Percentiles rank a stretch among this genome's conserved stretches.
phyloP scores from a whole-genome alignment of 2,888 invertebrate genomes.

The Oasisia sp. region DNA sequence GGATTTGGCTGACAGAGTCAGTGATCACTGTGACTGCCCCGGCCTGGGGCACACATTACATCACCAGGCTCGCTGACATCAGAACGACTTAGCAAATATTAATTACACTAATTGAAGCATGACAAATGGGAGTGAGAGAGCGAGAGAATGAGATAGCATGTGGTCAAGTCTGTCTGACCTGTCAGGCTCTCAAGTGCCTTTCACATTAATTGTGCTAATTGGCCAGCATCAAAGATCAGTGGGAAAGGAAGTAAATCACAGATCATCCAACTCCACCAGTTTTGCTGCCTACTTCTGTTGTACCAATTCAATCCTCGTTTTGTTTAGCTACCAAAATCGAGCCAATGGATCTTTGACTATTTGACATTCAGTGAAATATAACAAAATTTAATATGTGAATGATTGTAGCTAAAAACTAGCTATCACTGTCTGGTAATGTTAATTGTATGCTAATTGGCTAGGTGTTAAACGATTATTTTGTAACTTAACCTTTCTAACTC shows the following conservation, averaged over 20 bases:
- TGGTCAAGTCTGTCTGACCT: not conserved
- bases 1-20: not conserved
- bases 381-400: too few relatives aligned
- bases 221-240: not conserved
- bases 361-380: too few relatives aligned
- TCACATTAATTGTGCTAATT: not conserved
- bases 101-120: not conserved
- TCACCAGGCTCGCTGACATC: not conserved
- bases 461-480: too few relatives aligned
- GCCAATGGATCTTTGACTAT: too few relatives aligned
- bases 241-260: not conserved
- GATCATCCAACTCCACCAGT: not conserved
- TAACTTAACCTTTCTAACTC: too few relatives aligned
- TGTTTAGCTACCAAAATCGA: too few relatives aligned
- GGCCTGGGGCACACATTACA: not conserved
- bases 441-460: too few relatives aligned
- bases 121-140: not conserved
- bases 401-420: too few relatives aligned
- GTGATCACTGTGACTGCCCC: too few relatives aligned
- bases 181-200: not conserved
- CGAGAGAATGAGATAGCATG: not conserved
- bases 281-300: too few relatives aligned
- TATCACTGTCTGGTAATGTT: too few relatives aligned
- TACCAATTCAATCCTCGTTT: too few relatives aligned
- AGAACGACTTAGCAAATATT: not conserved